Conservation (phyloP, 2,797 vertebrate genomes). For the Streptopelia turtur region DNA sequence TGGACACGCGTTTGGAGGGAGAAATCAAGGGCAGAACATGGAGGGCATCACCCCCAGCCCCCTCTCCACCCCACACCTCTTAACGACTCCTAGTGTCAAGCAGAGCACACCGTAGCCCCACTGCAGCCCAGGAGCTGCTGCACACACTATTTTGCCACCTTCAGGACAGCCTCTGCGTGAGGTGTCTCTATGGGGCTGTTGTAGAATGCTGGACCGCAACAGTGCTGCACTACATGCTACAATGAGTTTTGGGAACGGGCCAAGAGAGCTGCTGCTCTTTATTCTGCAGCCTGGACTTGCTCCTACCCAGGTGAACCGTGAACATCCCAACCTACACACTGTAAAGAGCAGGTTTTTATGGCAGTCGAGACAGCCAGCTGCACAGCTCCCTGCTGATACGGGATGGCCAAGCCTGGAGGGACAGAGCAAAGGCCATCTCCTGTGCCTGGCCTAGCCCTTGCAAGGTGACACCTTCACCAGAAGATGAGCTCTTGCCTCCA, state of each 20-base stretch:
- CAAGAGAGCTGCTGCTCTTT: not conserved
- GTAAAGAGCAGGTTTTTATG: accelerated
- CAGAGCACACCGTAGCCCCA: not conserved
- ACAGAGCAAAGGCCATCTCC: not conserved
- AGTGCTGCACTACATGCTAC: no score
- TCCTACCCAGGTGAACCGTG: not conserved
- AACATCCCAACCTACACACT: no score
- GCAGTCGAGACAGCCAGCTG: not conserved
- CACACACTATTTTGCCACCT: not conserved
- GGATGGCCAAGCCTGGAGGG: not conserved
- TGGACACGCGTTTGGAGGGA: no score
- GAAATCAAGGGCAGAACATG: accelerated
- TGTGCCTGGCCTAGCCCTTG: not conserved
- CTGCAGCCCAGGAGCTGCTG: not conserved
- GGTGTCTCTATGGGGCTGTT: not conserved
- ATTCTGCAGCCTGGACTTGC: not conserved
- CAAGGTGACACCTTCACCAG: not conserved
- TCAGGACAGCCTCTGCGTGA: not conserved
- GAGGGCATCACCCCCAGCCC: accelerated
- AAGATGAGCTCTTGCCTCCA: not conserved
- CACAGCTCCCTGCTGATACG: accelerated
- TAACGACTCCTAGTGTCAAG: accelerated
- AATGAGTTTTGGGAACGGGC: not conserved
- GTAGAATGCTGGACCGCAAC: not conserved
- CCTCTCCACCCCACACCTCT: accelerated